Percentiles rank a stretch among this genome's conserved stretches.
These are phyloP conservation scores for Oryzias celebensis DNA, from an alignment of 2,113 vertebrate species.

Conservation along the genomic window DNA sequence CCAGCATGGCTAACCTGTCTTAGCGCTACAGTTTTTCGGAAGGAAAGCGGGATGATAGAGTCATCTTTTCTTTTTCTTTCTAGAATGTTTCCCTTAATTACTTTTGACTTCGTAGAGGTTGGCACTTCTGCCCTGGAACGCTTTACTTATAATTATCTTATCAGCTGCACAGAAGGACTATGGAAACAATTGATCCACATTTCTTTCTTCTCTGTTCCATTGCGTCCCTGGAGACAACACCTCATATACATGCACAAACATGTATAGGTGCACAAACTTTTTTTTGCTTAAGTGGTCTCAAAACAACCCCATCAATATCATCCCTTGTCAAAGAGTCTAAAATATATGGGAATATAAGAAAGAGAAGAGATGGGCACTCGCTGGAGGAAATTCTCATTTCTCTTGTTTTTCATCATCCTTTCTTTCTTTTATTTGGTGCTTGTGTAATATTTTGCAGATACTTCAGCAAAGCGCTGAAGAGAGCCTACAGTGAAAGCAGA, in stretches of 20 bases:
- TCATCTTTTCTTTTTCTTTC: slow-evolving; percentile 57
- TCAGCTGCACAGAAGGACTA: slow-evolving; percentile 63
- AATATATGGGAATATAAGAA: slow-evolving; percentile 14
- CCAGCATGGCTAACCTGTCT: slow-evolving; percentile 83
- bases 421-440: slow-evolving; percentile 49
- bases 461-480: neutral
- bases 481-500: neutral
- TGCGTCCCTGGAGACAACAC: slow-evolving; percentile 51
- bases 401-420: slow-evolving; percentile 39
- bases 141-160: slow-evolving; percentile 62
- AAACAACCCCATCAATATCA: slow-evolving; percentile 63
- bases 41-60: slow-evolving; percentile 74
- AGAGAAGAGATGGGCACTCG: slow-evolving; percentile 61
- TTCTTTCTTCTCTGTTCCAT: slow-evolving; percentile 2
- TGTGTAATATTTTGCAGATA: neutral
- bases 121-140: slow-evolving; percentile 72
- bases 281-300: slow-evolving; percentile 54
- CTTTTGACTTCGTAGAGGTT: slow-evolving; percentile 75
- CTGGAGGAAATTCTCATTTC: slow-evolving; percentile 55
- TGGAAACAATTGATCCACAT: slow-evolving; percentile 42
- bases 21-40: slow-evolving; percentile 79
- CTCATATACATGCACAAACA: slow-evolving; percentile 54
- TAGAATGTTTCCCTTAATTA: slow-evolving; percentile 82
- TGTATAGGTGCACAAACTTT: slow-evolving; percentile 40
- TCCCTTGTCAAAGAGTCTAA: slow-evolving; percentile 44